Conservation (phyloP, 2,113 vertebrate genomes). For the Isurus oxyrinchus region DNA sequence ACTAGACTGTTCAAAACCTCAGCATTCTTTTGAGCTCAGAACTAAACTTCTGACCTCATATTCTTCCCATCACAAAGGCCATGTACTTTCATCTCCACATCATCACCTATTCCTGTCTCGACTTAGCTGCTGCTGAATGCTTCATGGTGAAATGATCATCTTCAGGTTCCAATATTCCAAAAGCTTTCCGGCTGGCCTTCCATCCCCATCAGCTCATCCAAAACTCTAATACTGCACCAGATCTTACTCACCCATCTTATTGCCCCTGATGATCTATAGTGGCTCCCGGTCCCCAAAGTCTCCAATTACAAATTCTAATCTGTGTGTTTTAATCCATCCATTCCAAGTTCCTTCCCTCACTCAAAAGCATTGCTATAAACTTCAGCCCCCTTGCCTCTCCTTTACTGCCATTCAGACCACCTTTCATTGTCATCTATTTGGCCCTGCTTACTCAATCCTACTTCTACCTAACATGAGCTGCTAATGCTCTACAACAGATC, state of each 20-base stretch:
- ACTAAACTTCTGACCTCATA: not conserved
- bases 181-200: not conserved
- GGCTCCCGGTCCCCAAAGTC: not conserved
- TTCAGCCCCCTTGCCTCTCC: not conserved
- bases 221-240: not conserved
- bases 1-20: not conserved
- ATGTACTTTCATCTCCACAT: not conserved
- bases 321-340: not conserved
- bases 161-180: not conserved
- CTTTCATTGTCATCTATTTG: not conserved
- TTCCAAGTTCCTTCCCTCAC: not conserved
- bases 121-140: not conserved
- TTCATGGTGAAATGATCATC: not conserved
- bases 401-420: not conserved
- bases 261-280: not conserved
- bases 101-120: not conserved
- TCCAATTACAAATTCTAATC: not conserved
- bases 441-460: not conserved
- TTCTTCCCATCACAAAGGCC: not conserved
- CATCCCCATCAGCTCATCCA: not conserved
- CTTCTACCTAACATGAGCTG: not conserved
- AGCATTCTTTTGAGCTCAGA: not conserved
- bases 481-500: not conserved
- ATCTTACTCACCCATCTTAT: not conserved
- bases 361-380: not conserved